Evolutionary conservation across 2,888 invertebrate genomes (phyloP), one percentile per base, ranked within the genome.

Genomic region (Himalopsyche anomala): DNA sequence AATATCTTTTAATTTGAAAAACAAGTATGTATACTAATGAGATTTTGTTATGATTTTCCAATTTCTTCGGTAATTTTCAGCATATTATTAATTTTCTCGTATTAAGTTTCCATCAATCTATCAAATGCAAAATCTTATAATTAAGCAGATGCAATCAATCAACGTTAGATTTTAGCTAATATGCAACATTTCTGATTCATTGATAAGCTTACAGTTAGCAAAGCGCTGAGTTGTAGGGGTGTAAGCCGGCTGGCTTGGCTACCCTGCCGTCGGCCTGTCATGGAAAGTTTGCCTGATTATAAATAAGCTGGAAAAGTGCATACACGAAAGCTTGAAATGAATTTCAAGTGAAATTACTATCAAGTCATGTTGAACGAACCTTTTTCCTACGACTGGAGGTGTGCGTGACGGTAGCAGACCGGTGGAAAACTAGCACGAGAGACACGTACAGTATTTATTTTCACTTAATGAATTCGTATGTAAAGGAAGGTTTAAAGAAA

Each of bases 271-370:
- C 81, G 55, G 36, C 42, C 80, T 84, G 86, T 84, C 87, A 84
- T 19, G 80, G 51, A 82, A 84, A 84, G 84, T 87, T 87, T 81
- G 82, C 81, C 45, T 80, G 87, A 87, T 87, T 87, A 87, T 87
- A 87, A 87, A 84, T 87, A 84, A 85, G 84, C 82, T 83, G 87
- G 82, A 85, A 87, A 83, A 82, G 56, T 82, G 84, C 87, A 85
- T 62, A 81, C 84, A 84, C 86, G 84, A 84, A 84, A 84, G 80
- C 84, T 82, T 69, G 55, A 82, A 84, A 82, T 82, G 55, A 84
- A 82, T 86, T 86, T 86, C 83, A 80, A 86, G 83, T 83, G 81
- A 83, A 86, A 86, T 86, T 86, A 81, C 80, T 81, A 83, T 84
- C 83, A 83, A 83, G 86, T 86, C 83, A 84, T 83, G 83, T 80